Conservation (phyloP, 2,797 vertebrate genomes). For the Neosalanx taihuensis region DNA sequence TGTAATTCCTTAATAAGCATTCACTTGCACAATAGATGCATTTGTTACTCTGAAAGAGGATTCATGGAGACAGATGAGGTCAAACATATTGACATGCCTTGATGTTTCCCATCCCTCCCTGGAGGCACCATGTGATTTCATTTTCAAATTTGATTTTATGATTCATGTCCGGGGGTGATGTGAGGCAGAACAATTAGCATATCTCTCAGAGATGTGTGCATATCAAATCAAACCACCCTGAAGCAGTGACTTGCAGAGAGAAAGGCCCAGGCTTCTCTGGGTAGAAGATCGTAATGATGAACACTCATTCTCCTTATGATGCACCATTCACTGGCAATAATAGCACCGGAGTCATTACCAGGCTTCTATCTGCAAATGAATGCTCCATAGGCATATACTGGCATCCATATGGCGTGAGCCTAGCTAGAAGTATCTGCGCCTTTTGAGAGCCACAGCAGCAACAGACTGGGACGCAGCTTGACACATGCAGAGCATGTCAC, state of each 20-base stretch:
- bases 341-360: conserved; percentile 42
- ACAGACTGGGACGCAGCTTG: conserved; percentile 29
- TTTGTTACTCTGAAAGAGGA: conserved; percentile 14
- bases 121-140: conserved; percentile 20
- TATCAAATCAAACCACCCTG: conserved; percentile 42
- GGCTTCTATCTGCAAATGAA: conserved; percentile 33
- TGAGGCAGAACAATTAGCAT: conserved; percentile 56
- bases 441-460: conserved; percentile 15
- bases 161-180: conserved; percentile 47
- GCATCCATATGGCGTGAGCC: neutral
- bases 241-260: conserved; percentile 44
- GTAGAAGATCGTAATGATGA: conserved; percentile 35
- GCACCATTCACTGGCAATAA: conserved; percentile 37
- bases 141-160: conserved; percentile 36
- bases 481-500: conserved; percentile 27
- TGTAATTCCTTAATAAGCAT: neutral
- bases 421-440: neutral
- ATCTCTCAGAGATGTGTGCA: conserved; percentile 48
- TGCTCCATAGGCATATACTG: conserved; percentile 15
- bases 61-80: conserved; percentile 12
- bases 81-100: conserved; percentile 21
- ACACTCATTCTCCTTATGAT: conserved; percentile 30
- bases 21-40: neutral
- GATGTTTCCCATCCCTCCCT: conserved; percentile 19
- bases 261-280: conserved; percentile 38